These are phyloP conservation scores for Lepas anatifera DNA, from an alignment of 2,888 invertebrate genomes.

Conservation along the genomic window DNA sequence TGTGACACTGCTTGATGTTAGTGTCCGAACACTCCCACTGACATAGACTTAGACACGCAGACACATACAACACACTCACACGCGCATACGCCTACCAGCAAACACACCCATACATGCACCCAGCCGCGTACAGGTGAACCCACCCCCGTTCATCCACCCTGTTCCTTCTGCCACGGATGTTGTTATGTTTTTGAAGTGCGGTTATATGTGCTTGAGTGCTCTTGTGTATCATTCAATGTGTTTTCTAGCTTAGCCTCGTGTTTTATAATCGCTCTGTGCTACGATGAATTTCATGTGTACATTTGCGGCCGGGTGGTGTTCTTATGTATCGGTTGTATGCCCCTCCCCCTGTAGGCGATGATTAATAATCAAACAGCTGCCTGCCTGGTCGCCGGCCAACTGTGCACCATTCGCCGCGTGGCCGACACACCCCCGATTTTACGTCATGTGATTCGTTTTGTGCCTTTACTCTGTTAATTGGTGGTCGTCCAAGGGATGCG, in stretches of 20 bases:
- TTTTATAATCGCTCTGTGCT: constrained; percentile 1
- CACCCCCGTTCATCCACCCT: neutral
- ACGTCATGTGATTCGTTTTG: neutral
- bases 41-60: neutral
- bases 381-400: neutral
- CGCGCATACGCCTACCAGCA: neutral
- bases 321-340: neutral
- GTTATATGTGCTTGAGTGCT: neutral
- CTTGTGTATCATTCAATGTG: constrained; percentile 5
- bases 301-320: neutral
- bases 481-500: neutral
- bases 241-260: constrained; percentile 8
- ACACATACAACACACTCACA: neutral
- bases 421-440: neutral
- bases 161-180: neutral
- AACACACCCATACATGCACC: neutral
- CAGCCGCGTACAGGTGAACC: neutral
- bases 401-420: neutral
- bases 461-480: constrained; percentile 2
- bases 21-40: neutral
- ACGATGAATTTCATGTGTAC: neutral
- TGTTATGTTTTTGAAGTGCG: constrained; percentile 10
- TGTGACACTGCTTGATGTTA: neutral
- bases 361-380: neutral
- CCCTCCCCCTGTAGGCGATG: neutral